A percentile compares a stretch with the other conserved stretches of the same genome.
Evolutionary conservation across 2,113 vertebrate species (phyloP).

Genomic region (Sialia sialis): DNA sequence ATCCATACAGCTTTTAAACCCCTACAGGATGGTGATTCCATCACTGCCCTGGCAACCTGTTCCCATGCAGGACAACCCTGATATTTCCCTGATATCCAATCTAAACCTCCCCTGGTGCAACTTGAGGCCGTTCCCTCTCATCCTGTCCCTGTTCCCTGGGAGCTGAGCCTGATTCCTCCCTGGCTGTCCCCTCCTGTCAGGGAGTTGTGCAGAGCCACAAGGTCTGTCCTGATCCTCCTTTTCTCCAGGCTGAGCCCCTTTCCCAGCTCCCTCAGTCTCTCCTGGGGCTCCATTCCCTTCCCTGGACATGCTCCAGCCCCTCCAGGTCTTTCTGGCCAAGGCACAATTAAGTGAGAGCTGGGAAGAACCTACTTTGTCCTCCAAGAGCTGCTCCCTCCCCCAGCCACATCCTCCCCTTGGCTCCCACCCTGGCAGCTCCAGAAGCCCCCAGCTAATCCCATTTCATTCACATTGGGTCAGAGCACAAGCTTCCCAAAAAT

Average conservation of each 20-base stretch:
- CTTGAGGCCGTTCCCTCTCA: fast-evolving
- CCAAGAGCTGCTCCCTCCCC: neutral
- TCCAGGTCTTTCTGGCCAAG: neutral
- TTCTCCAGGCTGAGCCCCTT: neutral
- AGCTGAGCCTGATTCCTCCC: fast-evolving
- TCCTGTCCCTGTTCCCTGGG: neutral
- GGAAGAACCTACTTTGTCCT: neutral
- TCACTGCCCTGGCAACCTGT: neutral
- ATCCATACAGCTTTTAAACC: neutral
- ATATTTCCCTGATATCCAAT: neutral
- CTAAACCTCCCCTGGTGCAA: fast-evolving
- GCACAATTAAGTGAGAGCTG: neutral
- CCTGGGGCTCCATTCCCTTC: fast-evolving
- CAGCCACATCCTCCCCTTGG: neutral
- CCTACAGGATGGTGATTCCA: neutral
- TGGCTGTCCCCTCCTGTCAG: neutral
- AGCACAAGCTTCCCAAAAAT: conserved; percentile 38
- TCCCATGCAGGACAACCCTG: neutral
- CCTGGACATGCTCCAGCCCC: neutral
- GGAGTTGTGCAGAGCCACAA: neutral
- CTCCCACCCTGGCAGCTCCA: neutral
- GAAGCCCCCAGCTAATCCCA: neutral
- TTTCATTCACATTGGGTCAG: neutral
- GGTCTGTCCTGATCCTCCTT: neutral
- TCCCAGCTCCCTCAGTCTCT: neutral